Base-by-base conservation (phyloP, 92 coral and sea anemone genomes). In the Porites rus region DNA sequence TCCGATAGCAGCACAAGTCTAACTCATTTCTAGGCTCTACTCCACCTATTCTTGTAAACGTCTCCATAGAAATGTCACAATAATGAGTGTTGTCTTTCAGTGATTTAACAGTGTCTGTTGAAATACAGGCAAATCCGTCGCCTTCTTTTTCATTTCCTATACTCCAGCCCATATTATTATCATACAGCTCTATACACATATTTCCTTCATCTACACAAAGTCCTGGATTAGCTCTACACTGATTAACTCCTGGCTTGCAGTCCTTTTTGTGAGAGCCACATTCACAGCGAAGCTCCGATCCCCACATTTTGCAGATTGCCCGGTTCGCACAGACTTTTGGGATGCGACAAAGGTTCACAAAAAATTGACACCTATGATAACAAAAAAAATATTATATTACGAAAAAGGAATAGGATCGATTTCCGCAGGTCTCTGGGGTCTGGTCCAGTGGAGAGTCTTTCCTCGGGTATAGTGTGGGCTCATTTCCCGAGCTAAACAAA, bases 181-280 rank as follows among this genome's bases (percentile, higher is more conserved):
- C 98, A 51, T 93, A 82, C 10, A 97, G 93, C 66, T 97, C 98
- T 18, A 95, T 67, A 79, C 99, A 97, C 22, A 82, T 67, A 9
- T 83, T 82, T n/a, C 92, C 90, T 14, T 82, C 91, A 69, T 93
- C 90, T 54, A 82, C 92, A 65, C 99, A 97, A 28, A 95, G 95
- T 60, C 97, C 89, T 7, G 99, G 97, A 65, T 97, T 94, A 17
- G 92, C 95, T 12, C 69, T 93, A 78, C 99, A 97, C 53, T 97
- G 99, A 80, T 97, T 97, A 24, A 97, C 92, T 28, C 99, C 99
- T 71, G 86, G 90, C 58, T 91, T 79, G 85, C 99, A 97, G 63
- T 72, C 43, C 62, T 90, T 84, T 18, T 80, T 73, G 56, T 76
- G 64, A 64, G 94, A 81, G 25, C 92, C 85, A 75, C 99, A 97